Evolutionary conservation across 2,797 vertebrate genomes (phyloP).

Genomic region (Nannoperca obscura): DNA sequence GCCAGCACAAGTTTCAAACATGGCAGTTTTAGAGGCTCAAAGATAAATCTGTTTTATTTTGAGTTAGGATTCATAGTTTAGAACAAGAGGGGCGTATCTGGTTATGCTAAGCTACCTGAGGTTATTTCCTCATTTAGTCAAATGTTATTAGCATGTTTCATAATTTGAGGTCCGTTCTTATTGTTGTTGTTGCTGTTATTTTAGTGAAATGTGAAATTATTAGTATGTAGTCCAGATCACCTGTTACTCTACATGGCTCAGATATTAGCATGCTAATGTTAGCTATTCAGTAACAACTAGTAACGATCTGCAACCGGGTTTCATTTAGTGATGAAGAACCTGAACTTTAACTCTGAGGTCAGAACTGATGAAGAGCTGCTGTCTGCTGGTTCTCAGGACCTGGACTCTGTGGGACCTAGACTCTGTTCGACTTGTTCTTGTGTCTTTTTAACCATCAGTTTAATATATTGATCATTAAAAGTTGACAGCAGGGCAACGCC

Average conservation of each 20-base stretch:
- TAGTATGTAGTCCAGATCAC: too few relatives aligned
- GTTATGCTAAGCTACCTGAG: too few relatives aligned
- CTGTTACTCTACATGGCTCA: not conserved
- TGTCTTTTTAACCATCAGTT: not conserved
- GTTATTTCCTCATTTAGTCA: too few relatives aligned
- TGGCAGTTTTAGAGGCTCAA: too few relatives aligned
- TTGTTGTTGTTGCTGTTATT: too few relatives aligned
- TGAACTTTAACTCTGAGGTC: too few relatives aligned
- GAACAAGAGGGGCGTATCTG: not conserved
- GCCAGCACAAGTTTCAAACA: too few relatives aligned
- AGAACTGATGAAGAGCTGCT: not conserved
- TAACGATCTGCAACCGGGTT: not conserved
- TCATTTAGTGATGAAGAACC: not conserved
- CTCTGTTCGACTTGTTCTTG: not conserved
- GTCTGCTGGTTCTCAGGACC: not conserved
- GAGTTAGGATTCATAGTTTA: too few relatives aligned
- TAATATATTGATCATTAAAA: not conserved
- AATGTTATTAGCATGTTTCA: too few relatives aligned
- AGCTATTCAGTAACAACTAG: not conserved
- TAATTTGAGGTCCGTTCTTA: too few relatives aligned
- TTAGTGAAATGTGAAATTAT: too few relatives aligned
- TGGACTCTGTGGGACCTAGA: not conserved
- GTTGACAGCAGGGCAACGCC: not conserved
- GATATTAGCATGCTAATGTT: not conserved
- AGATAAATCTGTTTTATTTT: too few relatives aligned